Evolutionary conservation across 2,113 vertebrate species (phyloP).

Genomic region (Serilophus lunatus): DNA sequence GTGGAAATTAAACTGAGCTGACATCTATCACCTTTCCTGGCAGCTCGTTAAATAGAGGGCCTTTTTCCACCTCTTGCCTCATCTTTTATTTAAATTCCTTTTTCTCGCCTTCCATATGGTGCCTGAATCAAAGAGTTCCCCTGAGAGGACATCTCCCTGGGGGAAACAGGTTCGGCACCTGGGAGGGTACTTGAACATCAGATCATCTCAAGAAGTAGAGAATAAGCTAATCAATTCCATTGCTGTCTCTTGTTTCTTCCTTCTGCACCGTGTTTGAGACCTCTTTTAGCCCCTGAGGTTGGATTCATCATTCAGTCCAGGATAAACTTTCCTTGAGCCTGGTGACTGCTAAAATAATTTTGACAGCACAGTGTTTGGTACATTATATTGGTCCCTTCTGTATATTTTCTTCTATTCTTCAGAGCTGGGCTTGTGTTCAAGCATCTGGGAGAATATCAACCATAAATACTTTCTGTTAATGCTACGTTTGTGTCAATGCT

Average conservation of each 20-base stretch:
- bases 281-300: neutral
- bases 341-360: neutral
- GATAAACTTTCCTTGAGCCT: neutral
- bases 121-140: neutral
- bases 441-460: neutral
- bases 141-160: neutral
- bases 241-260: neutral
- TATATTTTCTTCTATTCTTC: neutral
- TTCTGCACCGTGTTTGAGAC: neutral
- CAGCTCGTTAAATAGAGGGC: neutral
- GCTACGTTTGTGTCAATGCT: neutral
- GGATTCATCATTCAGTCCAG: neutral
- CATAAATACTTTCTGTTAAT: neutral
- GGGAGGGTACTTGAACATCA: neutral
- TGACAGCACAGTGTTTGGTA: neutral
- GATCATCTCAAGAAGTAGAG: neutral
- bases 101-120: constrained; percentile 20
- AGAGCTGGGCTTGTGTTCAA: neutral
- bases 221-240: neutral
- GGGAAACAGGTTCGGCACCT: neutral
- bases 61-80: constrained; percentile 8
- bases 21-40: neutral
- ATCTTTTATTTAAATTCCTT: constrained; percentile 43
- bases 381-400: neutral
- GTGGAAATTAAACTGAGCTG: constrained; percentile 1